Base-by-base conservation (phyloP, 1,140 invertebrate genomes). In the Lordiphosa mommai region DNA sequence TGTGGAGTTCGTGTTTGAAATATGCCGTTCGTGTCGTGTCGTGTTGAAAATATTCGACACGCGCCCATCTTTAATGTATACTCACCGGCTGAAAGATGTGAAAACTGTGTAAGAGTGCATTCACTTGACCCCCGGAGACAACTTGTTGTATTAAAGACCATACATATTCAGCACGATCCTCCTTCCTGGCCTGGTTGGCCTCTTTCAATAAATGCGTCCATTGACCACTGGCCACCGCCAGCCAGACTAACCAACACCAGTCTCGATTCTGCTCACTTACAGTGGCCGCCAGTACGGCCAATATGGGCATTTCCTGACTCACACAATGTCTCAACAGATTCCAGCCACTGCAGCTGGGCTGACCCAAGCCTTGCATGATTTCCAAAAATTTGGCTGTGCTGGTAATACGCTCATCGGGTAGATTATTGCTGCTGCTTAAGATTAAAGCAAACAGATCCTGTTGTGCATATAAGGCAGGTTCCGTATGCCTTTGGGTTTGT, bases 191-290 rank as follows among this genome's bases (percentile, higher is more conserved):
- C 2, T 49, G 55, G 10, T 7, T 34, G 4, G 40, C 27, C 7
- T 64, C 56, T 33, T 47, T 53, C 0, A 68, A 29, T 4, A 82
- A 20, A 13, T 89, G 72, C 7, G 72, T 50, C 68, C 89, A 80
- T 44, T 90, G 79, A 1, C 90, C 89, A 16, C 88, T 89, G 14
- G 77, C 61, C 9, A 88, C 76, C 1, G 69, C 50, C 20, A 93
- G 77, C 92, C 92, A 93, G 2, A 91, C 91, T 8, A 92, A 89
- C 89, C 92, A 92, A 76, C 91, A 92, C 41, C 88, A 89, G 10
- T 84, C 70, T 0, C 66, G 33, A 53, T 80, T 86, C n/a, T 52
- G 17, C 0, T 32, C 33, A 44, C 52, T 61, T 0, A 86, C 14
- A 1, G 61, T 69, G 4, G 92, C 91, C 2, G 92, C 92, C 3